A percentile compares a stretch with the other conserved stretches of the same genome.
phyloP scores from a whole-genome alignment of 2,797 vertebrate species.

The Nasua narica region DNA sequence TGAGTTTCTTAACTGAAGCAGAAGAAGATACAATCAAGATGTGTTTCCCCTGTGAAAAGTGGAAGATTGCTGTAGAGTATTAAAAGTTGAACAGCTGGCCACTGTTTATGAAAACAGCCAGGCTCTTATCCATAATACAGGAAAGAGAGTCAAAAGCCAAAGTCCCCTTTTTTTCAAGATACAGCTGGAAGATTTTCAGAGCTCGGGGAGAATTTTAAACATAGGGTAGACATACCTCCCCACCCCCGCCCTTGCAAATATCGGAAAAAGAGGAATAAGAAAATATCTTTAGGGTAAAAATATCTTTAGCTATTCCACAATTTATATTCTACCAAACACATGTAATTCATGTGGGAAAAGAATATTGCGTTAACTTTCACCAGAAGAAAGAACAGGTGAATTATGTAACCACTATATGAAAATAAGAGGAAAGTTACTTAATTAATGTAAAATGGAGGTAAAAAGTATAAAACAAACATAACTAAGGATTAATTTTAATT shows the following conservation, averaged over 20 bases:
- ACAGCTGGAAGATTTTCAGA: slow-evolving; percentile 67
- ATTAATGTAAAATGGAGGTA: not conserved
- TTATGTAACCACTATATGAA: not conserved
- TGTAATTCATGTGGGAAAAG: not conserved
- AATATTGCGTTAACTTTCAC: slow-evolving; percentile 24
- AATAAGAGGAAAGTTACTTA: not conserved
- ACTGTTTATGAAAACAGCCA: slow-evolving; percentile 68
- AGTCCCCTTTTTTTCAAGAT: slow-evolving; percentile 58
- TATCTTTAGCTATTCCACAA: not conserved
- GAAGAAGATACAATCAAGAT: slow-evolving; percentile 49
- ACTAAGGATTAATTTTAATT: not conserved
- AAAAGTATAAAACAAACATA: slow-evolving; percentile 9
- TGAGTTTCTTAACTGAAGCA: slow-evolving; percentile 52
- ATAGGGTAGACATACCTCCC: not conserved
- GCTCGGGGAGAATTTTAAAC: slow-evolving; percentile 40
- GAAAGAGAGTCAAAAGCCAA: slow-evolving; percentile 70
- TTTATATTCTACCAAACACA: slow-evolving; percentile 6
- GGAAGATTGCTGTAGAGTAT: slow-evolving; percentile 6
- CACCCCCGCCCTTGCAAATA: not conserved
- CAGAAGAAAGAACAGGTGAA: not conserved
- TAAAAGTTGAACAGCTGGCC: slow-evolving; percentile 67
- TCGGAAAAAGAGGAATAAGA: not conserved
- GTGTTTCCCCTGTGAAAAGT: slow-evolving; percentile 50
- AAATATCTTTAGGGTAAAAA: not conserved
- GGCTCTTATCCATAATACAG: slow-evolving; percentile 66